Base-by-base conservation (phyloP, 2,888 invertebrate species). In the Drosophila limbata region DNA sequence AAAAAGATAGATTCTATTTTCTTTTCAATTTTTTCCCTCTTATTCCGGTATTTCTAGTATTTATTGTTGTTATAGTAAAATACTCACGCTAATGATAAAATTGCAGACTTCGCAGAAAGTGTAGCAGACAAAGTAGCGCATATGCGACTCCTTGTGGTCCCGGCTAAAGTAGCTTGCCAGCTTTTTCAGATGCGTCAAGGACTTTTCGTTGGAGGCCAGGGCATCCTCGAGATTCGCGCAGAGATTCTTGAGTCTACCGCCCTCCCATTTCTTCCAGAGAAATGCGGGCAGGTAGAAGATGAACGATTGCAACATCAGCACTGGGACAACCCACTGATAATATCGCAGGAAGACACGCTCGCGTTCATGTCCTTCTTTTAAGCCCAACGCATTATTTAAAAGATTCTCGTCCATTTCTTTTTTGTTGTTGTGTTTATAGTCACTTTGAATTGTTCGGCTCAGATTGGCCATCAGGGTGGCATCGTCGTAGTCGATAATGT, bases 41-140 rank as follows among this genome's bases (percentile, higher is more conserved):
- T n/a, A n/a, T n/a, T n/a, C n/a, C n/a, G 31, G 31, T 9, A 31
- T 9, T 9, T 9, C 9, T 10, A 33, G 33, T 33, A 13, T 35
- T 35, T 35, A 4, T 35, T 10, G 11, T 33, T 11, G 11, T 33
- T 33, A 33, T 13, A 33, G 4, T 3, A 13, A 13, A 37, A 1
- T 35, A 93, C 95, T 94, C 92, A 96, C 95, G 91, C 95, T 95
- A 92, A 96, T 96, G 33, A 94, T 35, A 80, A 96, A 94, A 91
- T 97, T 97, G 65, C 96, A 92, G 8, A 95, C 70, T 92, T 97
- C 97, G 84, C 96, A 96, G 77, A 95, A 91, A 40, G 95, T 93
- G 89, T 95, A 96, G 68, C 95, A 93, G 52, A 94, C 89, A 2
- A 95, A 95, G 84, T 96, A 96, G 84, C 90, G 90, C 47, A 88